Base-by-base conservation (phyloP, 2,888 invertebrate genomes). In the Meliscaeva auricollis region DNA sequence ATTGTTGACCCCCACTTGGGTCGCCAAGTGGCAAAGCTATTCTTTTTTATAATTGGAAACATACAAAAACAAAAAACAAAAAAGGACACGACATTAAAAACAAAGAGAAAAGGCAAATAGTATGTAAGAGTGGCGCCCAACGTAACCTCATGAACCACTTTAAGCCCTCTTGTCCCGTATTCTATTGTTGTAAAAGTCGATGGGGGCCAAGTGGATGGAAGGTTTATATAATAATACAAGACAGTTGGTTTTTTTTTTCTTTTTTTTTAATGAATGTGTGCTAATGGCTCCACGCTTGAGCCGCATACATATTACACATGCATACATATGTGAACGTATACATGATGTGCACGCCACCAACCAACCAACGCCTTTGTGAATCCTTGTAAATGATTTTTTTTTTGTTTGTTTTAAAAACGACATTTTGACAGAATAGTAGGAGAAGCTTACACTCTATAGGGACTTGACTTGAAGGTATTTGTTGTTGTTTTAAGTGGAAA, bases 21-120 rank as follows among this genome's bases (percentile, higher is more conserved):
- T 62, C 50, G 32, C 56, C 66, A 48, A 58, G 73, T 62, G 60
- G 50, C 17, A n/a, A 35, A 52, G 52, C 70, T 64, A 66, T 77
- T 79, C 69, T 35, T 66, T 75, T 84, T n/a, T 38, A 75, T 84
- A 79, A 84, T 79, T 79, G 79, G 79, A 84, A 83, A 66, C 64
- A 79, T 73, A 50, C 35, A 72, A 35, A 54, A 52, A 38, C 38
- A 69, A 69, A 52, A 38, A 62, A 52, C 32, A 20, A 72, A 76
- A 81, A 74, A 80, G 58, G 68, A 62, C 52, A 46, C 17, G 17
- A 60, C 46, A 73, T 73, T 44, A 56, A 66, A 73, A 44, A 58
- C 17, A 50, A 66, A 17, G 48, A 54, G 35, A 58, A 72, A 72
- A 38, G 72, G 66, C 75, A 72, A 79, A 76, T 60, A 20, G 6